Evolutionary conservation across 1,140 invertebrate species (phyloP), one percentile per base, ranked within the genome.

Genomic region (Macrobrachium nipponense): DNA sequence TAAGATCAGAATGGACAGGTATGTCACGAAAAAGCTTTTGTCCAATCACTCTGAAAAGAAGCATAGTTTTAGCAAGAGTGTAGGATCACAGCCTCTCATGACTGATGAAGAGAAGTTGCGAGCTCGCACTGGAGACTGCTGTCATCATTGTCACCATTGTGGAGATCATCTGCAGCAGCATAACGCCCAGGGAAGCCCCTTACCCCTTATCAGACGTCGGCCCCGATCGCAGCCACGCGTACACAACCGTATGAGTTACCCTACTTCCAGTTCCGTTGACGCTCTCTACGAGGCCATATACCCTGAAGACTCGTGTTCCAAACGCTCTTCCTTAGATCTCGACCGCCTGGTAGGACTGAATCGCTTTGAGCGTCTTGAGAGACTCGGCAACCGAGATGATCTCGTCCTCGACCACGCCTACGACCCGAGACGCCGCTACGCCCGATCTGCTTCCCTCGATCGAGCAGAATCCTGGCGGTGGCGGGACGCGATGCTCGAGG

Each of bases 101-200:
- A 89, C 88, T 20, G 88, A 89, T 64, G 88, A 89, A 68, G 86
- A 89, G 64, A 89, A 89, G 66, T 77, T 89, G 20, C 68, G 43
- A 23, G 86, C 86, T 15, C 82, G 76, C 15, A 36, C n/a, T 6
- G 44, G 66, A 12, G 68, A 80, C 14, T 87, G 85, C 44, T 89
- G 88, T 60, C 86, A 80, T n/a, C 80, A 79, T 77, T 89, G 88
- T 78, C 64, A 70, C 36, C 82, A 66, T 58, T 84, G 77, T 44
- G 27, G 82, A 5, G 77, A 79, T 27, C 77, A 20, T 27, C 23
- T 59, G 20, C 76, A 70, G 10, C 68, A 12, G 27, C 51, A 51
- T 12, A 51, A 51, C 51, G 12, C 8, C 3, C 51, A 79, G 58
- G 75, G 43, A 2, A 78, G 10, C 8, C 68, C 84, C 11, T 58